Evolutionary conservation across 1,140 invertebrate species (phyloP).

Genomic region (Listronotus oregonensis): DNA sequence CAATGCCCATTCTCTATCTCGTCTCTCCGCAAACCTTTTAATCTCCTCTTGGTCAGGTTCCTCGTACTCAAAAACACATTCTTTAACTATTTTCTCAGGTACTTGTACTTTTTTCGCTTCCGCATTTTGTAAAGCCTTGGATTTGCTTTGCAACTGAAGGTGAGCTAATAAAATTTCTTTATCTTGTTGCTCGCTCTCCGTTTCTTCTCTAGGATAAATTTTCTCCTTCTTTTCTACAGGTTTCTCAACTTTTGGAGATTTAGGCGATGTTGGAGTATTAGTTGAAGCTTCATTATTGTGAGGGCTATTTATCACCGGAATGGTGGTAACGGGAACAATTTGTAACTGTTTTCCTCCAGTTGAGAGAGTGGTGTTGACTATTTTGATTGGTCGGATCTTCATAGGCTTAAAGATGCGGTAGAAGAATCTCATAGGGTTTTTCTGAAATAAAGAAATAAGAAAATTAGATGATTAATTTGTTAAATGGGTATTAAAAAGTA

Average conservation of each 20-base stretch:
- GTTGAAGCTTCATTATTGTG: constrained; percentile 9
- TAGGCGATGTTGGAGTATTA: constrained; percentile 5
- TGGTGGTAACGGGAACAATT: constrained; percentile 47
- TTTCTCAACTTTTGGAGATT: constrained; percentile 32
- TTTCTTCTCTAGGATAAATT: constrained; percentile 25
- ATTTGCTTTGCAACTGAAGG: constrained; percentile 49
- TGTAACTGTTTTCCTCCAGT: constrained; percentile 50
- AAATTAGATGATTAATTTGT: background rate
- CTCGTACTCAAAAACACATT: constrained; percentile 52
- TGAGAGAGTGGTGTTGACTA: constrained; percentile 48
- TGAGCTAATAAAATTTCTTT: constrained; percentile 51
- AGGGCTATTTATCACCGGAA: background rate
- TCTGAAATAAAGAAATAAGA: constrained; percentile 55
- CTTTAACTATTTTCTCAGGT: constrained; percentile 38
- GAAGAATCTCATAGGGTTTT: constrained; percentile 67
- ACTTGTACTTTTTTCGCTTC: constrained; percentile 33
- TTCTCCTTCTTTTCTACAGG: constrained; percentile 4
- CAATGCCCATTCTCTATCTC: constrained; percentile 53
- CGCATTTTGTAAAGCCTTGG: constrained; percentile 37
- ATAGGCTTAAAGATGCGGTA: constrained; percentile 60
- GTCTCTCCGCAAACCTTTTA: constrained; percentile 52
- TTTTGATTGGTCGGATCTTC: constrained; percentile 53
- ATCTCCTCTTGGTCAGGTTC: constrained; percentile 54
- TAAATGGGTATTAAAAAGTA: background rate
- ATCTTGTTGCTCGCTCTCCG: constrained; percentile 39